phyloP scores from a whole-genome alignment of 2,888 invertebrate genomes.

The Morinoia aosen region DNA sequence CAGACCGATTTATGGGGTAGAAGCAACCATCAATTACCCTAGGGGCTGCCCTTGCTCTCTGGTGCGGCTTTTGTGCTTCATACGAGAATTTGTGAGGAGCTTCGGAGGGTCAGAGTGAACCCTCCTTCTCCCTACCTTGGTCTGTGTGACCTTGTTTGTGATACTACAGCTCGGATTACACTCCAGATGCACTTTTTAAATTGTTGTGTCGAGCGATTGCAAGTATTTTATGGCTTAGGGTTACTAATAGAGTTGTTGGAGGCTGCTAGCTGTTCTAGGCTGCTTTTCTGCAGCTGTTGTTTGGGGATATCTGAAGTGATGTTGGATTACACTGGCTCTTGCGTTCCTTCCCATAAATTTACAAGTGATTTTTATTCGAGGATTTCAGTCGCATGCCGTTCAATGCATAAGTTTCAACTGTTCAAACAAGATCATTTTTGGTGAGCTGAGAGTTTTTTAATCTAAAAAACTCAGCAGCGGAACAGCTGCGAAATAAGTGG shows the following conservation, averaged over 20 bases:
- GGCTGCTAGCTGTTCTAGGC: too few species aligned
- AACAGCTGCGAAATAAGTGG: not conserved
- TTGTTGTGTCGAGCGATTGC: too few species aligned
- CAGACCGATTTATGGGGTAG: conserved; percentile 48
- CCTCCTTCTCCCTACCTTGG: not conserved
- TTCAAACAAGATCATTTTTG: not conserved
- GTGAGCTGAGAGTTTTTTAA: not conserved
- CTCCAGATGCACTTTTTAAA: too few species aligned
- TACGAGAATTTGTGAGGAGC: not conserved
- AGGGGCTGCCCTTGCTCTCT: conserved; percentile 13
- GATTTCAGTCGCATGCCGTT: too few species aligned
- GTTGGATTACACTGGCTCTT: too few species aligned
- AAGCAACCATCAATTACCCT: conserved; percentile 51
- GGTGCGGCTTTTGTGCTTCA: conserved; percentile 4
- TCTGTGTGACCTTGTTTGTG: not conserved
- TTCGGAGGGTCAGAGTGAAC: not conserved
- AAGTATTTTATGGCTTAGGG: too few species aligned
- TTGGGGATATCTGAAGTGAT: too few species aligned
- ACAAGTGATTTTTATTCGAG: too few species aligned
- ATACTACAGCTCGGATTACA: not conserved
- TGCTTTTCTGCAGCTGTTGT: too few species aligned
- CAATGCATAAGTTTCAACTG: not conserved
- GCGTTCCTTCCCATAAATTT: too few species aligned
- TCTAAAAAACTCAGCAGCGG: not conserved
- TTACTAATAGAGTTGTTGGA: too few species aligned